Evolutionary conservation across 2,888 invertebrate species (phyloP), one percentile per base, ranked within the genome.

Genomic region (Watsonalla binaria): DNA sequence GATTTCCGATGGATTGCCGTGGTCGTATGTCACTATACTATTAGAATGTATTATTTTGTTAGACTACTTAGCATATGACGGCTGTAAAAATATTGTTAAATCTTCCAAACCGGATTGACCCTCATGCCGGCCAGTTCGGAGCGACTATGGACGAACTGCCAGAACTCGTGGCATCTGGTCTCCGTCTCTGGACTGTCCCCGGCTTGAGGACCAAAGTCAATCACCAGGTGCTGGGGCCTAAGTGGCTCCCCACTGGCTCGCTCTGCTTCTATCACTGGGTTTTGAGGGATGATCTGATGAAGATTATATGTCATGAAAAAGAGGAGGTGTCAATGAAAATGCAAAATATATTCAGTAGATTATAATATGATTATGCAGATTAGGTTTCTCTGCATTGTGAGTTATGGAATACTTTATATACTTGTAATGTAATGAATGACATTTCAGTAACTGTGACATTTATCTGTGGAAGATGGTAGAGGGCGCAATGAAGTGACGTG

Each of bases 231-330:
- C n/a, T 78, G 78, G 0, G 67, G 47, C 2, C 53, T 51, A 33
- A 76, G 56, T 0, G 80, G 72, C 47, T 78, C 78, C 0, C 78
- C 80, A 8, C 68, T 73, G 0, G 65, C 65, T 13, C 63, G 57
- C 0, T 67, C 74, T 0, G 56, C 57, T 9, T 63, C 65, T 54
- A 61, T 54, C 7, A 45, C 35, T 6, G 61, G 54, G n/a, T 60
- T 54, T 54, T 61, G 59, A 63, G 52, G 42, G 8, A 42, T 11
- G 5, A 58, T 54, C 61, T 61, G 15, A 37, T 24, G 47, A 46
- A 6, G 35, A 46, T 8, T 7, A 47, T 5, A 13, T 34, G 6
- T 46, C 24, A 8, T 34, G 37, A 14, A 8, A 0, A 6, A 24
- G 24, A 24, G 24, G 24, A 24, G 24, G 24, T 4, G 24, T 2